Evolutionary conservation across 2,113 vertebrate genomes (phyloP), one percentile per base, ranked within the genome.

Genomic region (Sceloporus tristichus): DNA sequence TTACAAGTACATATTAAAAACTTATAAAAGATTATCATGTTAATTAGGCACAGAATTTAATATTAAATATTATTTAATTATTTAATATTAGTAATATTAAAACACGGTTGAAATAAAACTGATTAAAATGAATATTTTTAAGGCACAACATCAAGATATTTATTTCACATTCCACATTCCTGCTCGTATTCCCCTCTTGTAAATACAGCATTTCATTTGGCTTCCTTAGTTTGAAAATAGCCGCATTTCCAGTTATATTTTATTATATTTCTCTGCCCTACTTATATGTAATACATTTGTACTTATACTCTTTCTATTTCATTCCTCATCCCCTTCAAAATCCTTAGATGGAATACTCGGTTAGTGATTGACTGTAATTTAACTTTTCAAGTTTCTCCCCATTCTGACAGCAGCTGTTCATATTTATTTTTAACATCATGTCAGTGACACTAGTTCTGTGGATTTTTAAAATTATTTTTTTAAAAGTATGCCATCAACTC

Each of bases 311-410:
- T 65, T 40, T 1, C 85, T 86, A 2, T 75, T 4, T 82, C 11
- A 48, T 77, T 77, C 10, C 18, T 29, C 34, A 75, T 48, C 54
- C 40, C 65, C n/a, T 73, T 38, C 74, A 87, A 66, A 88, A 82
- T 54, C 5, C 1, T 80, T 77, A 84, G 65, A 54, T 29, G 40
- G 34, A 89, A 75, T 54, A 68, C 1, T 70, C 38, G 65, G 5
- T 79, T 90, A 38, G 1, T 71, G 70, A 85, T 77, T n/a, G 11
- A 18, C 11, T 91, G 23, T 25, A 81, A 23, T 79, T 83, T 70
- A 0, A 8, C 84, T 78, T 90, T 82, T 81, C 29, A n/a, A 0
- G 27, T 9, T 81, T 74, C n/a, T 89, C 27, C 66, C 48, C 59
- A 25, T 5, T 75, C 40, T 82, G 62, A 42, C 56, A 83, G 29